Evolutionary conservation across 2,113 vertebrate genomes (phyloP).

Genomic region (Macquaria ambigua): DNA sequence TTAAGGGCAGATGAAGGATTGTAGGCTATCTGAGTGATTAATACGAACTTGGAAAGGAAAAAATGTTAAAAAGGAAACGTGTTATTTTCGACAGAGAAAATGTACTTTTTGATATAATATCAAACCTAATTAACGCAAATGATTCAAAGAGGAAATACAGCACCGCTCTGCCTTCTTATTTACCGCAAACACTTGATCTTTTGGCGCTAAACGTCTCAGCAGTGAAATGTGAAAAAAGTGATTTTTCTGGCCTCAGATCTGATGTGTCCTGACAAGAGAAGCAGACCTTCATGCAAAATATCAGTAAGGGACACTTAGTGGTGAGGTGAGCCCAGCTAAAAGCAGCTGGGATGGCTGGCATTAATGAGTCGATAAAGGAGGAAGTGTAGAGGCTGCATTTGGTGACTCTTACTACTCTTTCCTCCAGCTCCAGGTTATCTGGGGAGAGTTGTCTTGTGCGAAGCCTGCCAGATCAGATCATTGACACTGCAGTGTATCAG

Average conservation of each 20-base stretch:
- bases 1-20: background rate
- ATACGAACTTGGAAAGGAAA: background rate
- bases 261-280: background rate
- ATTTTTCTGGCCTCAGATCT: slow-evolving; percentile 28
- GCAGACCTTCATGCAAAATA: background rate
- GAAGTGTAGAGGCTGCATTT: background rate
- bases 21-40: no score
- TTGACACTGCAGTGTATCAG: slow-evolving; percentile 1
- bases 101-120: background rate
- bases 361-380: no score
- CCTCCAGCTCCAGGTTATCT: slow-evolving; percentile 10
- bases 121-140: background rate
- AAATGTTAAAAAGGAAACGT: background rate
- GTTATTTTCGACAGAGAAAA: background rate
- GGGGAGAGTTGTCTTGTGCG: slow-evolving; percentile 11
- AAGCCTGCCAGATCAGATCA: slow-evolving; percentile 32
- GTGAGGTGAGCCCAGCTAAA: background rate
- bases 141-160: background rate
- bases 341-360: background rate
- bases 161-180: background rate
- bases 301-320: background rate
- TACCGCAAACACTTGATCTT: background rate
- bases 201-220: slow-evolving; percentile 10
- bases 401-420: background rate
- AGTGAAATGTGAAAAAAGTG: background rate